Conservation (phyloP, 2,113 vertebrate species). For the Paracanthobrama guichenoti region DNA sequence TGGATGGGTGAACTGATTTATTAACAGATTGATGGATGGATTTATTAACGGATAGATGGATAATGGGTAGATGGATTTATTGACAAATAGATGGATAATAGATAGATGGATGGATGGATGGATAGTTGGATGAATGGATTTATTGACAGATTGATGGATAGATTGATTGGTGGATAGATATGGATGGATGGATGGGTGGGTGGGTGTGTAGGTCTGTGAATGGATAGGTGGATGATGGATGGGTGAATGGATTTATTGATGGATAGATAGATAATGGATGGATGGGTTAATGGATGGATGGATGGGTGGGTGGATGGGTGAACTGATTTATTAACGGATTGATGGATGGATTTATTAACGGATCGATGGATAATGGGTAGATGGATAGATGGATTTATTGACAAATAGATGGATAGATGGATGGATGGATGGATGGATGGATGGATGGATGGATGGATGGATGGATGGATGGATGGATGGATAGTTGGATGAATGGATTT, state of each 20-base stretch:
- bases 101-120: neutral
- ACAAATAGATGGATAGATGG: neutral
- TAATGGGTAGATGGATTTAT: neutral
- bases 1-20: too few relatives aligned
- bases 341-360: neutral
- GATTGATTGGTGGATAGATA: too few relatives aligned
- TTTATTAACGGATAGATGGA: too few relatives aligned
- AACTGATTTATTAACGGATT: neutral
- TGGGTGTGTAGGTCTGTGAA: too few relatives aligned
- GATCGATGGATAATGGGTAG: neutral
- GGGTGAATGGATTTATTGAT: neutral
- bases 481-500: neutral
- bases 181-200: too few relatives aligned
- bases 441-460: neutral
- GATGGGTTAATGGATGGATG: neutral
- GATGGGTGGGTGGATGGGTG: neutral
- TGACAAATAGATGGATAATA: too few relatives aligned
- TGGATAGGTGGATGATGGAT: neutral
- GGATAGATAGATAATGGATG: neutral
- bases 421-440: neutral
- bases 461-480: too few relatives aligned
- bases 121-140: fast-evolving
- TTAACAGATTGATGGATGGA: too few relatives aligned
- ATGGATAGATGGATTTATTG: neutral
- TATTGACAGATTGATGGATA: neutral